phyloP scores from a whole-genome alignment of 2,797 vertebrate genomes.

The Sarcoramphus papa region DNA sequence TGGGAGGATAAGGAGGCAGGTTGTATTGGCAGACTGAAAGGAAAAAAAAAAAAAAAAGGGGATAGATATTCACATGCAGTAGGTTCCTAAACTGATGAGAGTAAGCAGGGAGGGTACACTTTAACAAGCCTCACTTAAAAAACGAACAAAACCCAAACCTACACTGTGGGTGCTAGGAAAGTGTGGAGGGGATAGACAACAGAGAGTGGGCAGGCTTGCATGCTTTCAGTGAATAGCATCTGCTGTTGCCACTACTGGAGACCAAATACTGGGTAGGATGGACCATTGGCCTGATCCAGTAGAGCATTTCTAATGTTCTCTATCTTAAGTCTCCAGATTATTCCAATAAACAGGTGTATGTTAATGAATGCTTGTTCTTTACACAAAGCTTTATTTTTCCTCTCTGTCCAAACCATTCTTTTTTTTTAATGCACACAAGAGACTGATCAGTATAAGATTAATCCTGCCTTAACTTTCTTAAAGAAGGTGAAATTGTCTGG shows the following conservation, averaged over 20 bases:
- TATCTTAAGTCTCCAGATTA: neutral
- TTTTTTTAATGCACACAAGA: neutral
- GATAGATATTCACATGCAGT: neutral
- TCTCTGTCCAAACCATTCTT: neutral
- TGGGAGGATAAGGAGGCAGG: neutral
- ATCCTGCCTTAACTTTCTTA: neutral
- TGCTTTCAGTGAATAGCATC: neutral
- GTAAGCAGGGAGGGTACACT: neutral
- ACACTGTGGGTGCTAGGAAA: neutral
- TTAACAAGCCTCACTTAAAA: neutral
- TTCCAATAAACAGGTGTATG: neutral
- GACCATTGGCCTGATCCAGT: neutral
- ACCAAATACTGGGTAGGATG: neutral
- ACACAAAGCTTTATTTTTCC: neutral
- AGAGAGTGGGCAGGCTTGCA: neutral
- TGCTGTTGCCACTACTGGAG: neutral
- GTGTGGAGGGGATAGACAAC: neutral
- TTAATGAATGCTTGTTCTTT: neutral
- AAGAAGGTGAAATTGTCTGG: neutral
- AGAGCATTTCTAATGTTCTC: neutral
- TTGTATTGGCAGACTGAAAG: rapidly evolving
- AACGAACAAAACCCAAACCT: neutral
- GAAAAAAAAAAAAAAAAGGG: neutral
- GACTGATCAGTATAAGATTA: neutral
- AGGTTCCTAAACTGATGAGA: neutral